Conservation (phyloP, 2,888 invertebrate genomes). For the Melolontha melolontha region DNA sequence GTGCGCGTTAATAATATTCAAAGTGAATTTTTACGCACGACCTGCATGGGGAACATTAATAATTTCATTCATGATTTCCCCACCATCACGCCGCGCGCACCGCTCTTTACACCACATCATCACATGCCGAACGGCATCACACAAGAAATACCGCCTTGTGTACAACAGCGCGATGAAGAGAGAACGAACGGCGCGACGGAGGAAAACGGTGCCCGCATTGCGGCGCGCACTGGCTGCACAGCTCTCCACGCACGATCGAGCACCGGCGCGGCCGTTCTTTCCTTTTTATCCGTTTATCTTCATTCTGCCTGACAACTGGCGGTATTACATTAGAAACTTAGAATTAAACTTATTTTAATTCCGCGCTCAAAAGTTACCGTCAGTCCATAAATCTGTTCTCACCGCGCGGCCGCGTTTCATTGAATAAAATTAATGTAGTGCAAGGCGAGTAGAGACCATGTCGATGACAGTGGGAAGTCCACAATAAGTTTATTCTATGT, state of each 20-base stretch:
- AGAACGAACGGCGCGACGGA: neutral
- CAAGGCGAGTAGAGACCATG: neutral
- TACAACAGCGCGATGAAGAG: too few relatives aligned
- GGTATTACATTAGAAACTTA: constrained; percentile 49
- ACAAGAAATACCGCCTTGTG: neutral
- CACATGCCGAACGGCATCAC: neutral
- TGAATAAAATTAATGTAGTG: constrained; percentile 31
- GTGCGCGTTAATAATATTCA: constrained; percentile 14
- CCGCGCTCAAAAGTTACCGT: constrained; percentile 32
- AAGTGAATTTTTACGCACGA: constrained; percentile 45
- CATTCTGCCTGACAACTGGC: constrained; percentile 41
- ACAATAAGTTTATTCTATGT: neutral
- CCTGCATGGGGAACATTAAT: constrained; percentile 38
- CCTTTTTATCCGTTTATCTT: constrained; percentile 51
- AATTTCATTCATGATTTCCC: constrained; percentile 51
- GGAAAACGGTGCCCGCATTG: too few relatives aligned
- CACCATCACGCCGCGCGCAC: neutral
- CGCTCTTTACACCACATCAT: too few relatives aligned
- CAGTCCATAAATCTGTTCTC: constrained; percentile 40
- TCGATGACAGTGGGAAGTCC: constrained; percentile 1
- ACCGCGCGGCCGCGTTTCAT: constrained; percentile 28
- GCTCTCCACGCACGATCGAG: constrained; percentile 40
- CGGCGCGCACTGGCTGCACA: neutral
- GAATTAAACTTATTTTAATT: constrained; percentile 51
- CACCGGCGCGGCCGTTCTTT: constrained; percentile 34